Evolutionary conservation across 1,140 invertebrate genomes (phyloP), one percentile per base, ranked within the genome.

Genomic region (Agrypnia vestita): DNA sequence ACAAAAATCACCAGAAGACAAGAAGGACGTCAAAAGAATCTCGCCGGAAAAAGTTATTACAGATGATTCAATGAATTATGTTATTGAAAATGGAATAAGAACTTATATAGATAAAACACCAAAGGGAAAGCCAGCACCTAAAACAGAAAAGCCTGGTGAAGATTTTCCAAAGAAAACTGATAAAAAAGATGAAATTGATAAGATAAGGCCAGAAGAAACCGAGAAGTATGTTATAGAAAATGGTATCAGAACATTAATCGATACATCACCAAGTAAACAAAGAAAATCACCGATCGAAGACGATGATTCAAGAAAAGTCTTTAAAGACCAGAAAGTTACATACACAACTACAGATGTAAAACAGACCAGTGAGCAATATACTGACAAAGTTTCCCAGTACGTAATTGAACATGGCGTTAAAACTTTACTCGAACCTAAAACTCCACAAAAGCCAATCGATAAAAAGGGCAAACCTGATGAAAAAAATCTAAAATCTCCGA

Each of bases 61-160:
- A 75, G 49, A 53, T 55, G 47, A 55, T 12, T 47, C 21, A 6
- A 76, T 43, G 17, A 83, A 59, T 6, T 83, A 83, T 61, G 82
- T 83, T 0, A 83, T 83, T 51, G 82, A 83, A 79, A 83, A 83
- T 77, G 82, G 82, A n/a, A 80, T 83, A 10, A 80, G 35, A 80
- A 74, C 61, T n/a, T 59, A 64, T 9, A 44, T 81, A 13, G 71
- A 78, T 17, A 46, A 49, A 51, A 49, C 17, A 13, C 69, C n/a
- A 3, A 55, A 51, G 47, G 51, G 51, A 10, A 71, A 74, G 15
- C 49, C 59, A 69, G 21, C 71, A 61, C 51, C 67, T 13, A 76
- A n/a, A 6, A 53, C 8, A 35, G 55, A 74, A 19, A 43, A 46
- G 21, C 6, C 35, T 43, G 78, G 51, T 15, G 15, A 74, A 59